These are phyloP conservation scores for Champsocephalus esox DNA, from an alignment of 2,797 vertebrate species.

Conservation along the genomic window DNA sequence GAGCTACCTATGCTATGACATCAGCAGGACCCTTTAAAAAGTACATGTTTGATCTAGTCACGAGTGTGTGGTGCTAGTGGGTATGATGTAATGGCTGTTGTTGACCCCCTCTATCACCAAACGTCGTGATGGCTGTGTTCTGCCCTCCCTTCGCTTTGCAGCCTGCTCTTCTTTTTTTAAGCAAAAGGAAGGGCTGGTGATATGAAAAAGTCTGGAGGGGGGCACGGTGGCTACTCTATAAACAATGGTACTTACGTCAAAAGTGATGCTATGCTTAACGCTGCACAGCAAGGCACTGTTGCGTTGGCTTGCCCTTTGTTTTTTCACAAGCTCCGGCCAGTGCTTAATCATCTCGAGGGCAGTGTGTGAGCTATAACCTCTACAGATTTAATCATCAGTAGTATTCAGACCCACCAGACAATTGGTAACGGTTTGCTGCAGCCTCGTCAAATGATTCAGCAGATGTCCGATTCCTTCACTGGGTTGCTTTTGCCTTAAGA, in stretches of 20 bases:
- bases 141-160: constrained; percentile 42
- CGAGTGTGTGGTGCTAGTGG: constrained; percentile 30
- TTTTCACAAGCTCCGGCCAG: constrained; percentile 58
- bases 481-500: constrained; percentile 58
- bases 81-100: constrained; percentile 31
- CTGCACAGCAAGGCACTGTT: constrained; percentile 60
- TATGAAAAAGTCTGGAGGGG: constrained; percentile 50
- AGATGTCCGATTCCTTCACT: constrained; percentile 75
- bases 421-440: constrained; percentile 63
- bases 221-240: constrained; percentile 48
- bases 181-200: constrained; percentile 52
- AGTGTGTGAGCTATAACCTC: constrained; percentile 60
- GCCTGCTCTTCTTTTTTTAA: constrained; percentile 17
- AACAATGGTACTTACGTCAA: constrained; percentile 63
- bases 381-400: constrained; percentile 51
- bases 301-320: constrained; percentile 69
- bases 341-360: constrained; percentile 65
- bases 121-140: constrained; percentile 46
- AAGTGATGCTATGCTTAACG: constrained; percentile 57
- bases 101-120: constrained; percentile 29
- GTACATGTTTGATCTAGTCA: constrained; percentile 19
- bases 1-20: constrained; percentile 28
- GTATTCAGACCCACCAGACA: constrained; percentile 45
- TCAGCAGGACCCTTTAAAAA: constrained; percentile 2
- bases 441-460: constrained; percentile 79